Conservation (phyloP, 92 coral and sea anemone genomes). For the Chrysogorgia sp. region DNA sequence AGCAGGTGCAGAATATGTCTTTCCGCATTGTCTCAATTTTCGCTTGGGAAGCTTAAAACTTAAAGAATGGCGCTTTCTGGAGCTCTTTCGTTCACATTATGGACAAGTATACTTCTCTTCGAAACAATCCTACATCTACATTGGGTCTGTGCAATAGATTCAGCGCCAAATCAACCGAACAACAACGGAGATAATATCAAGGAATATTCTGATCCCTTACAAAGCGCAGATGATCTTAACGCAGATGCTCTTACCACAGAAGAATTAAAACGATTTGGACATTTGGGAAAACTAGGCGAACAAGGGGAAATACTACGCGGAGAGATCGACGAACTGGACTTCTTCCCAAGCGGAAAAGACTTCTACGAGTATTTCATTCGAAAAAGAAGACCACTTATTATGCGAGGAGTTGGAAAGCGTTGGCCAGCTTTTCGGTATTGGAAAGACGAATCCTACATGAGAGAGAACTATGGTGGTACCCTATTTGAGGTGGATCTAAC, state of each 20-base stretch:
- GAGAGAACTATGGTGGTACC: slow-evolving; percentile 79
- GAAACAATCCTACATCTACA: not conserved
- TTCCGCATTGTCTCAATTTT: too few relatives aligned
- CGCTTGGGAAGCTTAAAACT: too few relatives aligned
- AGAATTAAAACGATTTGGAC: slow-evolving; percentile 60
- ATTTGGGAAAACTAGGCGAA: slow-evolving; percentile 82
- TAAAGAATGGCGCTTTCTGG: too few relatives aligned
- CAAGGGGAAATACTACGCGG: slow-evolving; percentile 70
- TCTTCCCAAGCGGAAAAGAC: slow-evolving; percentile 81
- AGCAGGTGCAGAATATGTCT: too few relatives aligned
- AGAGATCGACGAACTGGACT: slow-evolving; percentile 80
- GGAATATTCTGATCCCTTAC: too few relatives aligned
- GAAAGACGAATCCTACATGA: slow-evolving; percentile 82
- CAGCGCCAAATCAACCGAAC: not conserved
- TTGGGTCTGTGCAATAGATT: not conserved
- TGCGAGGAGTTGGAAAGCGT: slow-evolving; percentile 73
- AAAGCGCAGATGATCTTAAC: not conserved
- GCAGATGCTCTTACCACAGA: slow-evolving; percentile 6
- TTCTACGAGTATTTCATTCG: slow-evolving; percentile 83
- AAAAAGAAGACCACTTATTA: slow-evolving; percentile 74
- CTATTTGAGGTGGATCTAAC: slow-evolving; percentile 83
- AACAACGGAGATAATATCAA: not conserved
- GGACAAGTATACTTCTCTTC: too few relatives aligned
- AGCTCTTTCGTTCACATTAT: too few relatives aligned
- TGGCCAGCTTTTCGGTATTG: slow-evolving; percentile 90